A percentile compares a stretch with the other conserved stretches of the same genome.
These are phyloP conservation scores for Tychaedon coryphoeus DNA, from an alignment of 2,113 vertebrate species.

Conservation along the genomic window DNA sequence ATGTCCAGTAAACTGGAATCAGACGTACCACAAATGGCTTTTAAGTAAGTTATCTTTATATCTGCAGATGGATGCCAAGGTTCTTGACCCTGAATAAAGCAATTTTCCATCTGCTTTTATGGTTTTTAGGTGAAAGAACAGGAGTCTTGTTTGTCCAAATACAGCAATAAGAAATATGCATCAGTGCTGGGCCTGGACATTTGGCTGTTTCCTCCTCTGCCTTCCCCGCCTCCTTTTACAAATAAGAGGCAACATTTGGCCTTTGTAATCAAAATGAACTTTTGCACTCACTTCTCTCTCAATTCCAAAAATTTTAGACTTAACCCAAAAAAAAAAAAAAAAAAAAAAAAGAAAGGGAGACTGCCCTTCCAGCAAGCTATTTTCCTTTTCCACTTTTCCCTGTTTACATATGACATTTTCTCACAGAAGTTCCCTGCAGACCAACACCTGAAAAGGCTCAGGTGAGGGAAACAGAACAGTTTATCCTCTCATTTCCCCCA, in stretches of 20 bases:
- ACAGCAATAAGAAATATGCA: not conserved
- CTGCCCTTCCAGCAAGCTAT: not conserved
- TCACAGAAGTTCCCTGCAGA: not conserved
- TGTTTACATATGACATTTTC: not conserved
- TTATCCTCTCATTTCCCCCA: not conserved
- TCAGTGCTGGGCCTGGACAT: not conserved
- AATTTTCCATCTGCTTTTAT: not conserved
- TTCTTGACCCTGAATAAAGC: not conserved
- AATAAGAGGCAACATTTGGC: not conserved
- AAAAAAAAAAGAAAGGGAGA: not conserved
- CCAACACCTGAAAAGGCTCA: not conserved
- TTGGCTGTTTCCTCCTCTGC: not conserved
- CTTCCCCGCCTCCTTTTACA: not conserved
- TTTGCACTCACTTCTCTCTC: not conserved
- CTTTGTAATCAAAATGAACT: not conserved
- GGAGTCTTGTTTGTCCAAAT: not conserved
- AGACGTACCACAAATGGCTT: not conserved
- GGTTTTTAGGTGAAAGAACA: not conserved
- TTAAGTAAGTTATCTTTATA: not conserved
- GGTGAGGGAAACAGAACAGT: not conserved
- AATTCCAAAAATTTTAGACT: not conserved
- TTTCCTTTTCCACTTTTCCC: not conserved
- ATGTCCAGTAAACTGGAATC: not conserved
- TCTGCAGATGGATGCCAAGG: not conserved
- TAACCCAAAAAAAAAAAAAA: not conserved